phyloP scores from a whole-genome alignment of 1,140 invertebrate genomes.

The Brachionus calyciflorus region DNA sequence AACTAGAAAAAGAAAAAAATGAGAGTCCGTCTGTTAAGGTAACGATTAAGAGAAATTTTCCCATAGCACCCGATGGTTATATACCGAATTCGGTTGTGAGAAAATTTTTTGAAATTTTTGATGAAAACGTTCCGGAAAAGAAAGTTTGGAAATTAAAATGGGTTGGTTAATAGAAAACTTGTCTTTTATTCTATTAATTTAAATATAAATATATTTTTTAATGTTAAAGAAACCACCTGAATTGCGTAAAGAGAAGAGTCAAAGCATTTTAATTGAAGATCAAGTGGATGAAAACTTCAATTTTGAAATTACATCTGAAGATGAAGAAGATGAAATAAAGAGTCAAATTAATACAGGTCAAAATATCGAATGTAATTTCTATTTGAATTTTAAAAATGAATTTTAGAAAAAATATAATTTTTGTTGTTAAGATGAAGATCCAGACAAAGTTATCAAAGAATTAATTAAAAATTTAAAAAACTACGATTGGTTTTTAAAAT shows the following conservation, averaged over 20 bases:
- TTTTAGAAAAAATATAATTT: too few species aligned
- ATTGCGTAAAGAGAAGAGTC: not conserved
- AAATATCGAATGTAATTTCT: not conserved
- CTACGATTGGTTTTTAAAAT: constrained; percentile 20
- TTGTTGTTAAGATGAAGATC: not conserved
- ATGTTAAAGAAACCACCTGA: not conserved
- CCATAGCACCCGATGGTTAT: constrained; percentile 41
- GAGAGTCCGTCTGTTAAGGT: constrained; percentile 14
- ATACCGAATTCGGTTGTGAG: constrained; percentile 31
- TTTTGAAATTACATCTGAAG: constrained; percentile 6
- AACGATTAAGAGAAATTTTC: constrained; percentile 41
- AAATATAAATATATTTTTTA: not conserved
- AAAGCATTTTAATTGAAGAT: not conserved
- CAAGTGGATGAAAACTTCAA: not conserved
- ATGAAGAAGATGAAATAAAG: not conserved
- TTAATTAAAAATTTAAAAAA: not conserved
- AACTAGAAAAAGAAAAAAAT: constrained; percentile 12
- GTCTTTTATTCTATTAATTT: not conserved
- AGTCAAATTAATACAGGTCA: not conserved
- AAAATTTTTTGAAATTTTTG: constrained; percentile 37
- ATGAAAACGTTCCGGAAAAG: constrained; percentile 38
- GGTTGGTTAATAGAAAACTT: not conserved
- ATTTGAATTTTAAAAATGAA: too few species aligned
- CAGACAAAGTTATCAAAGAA: constrained; percentile 5
- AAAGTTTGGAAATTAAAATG: constrained; percentile 40